Conservation (phyloP, 2,797 vertebrate species). For the Mallotus villosus region DNA sequence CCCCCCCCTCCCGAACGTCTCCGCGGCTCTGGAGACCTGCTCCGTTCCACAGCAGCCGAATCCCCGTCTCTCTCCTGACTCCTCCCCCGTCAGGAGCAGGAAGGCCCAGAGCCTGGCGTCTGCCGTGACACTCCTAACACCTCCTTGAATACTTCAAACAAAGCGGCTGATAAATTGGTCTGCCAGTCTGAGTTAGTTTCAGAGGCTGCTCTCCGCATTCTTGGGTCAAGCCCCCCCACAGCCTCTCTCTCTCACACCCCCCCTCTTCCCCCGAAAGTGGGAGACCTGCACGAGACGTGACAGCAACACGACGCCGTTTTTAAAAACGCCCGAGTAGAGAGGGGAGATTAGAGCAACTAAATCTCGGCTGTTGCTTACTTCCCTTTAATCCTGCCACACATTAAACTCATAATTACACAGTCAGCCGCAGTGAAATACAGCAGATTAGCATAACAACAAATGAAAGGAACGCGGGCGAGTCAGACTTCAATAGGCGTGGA, state of each 20-base stretch:
- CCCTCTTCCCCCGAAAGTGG: not conserved
- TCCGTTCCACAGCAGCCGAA: not conserved
- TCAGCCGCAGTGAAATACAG: slow-evolving; percentile 56
- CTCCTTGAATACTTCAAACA: slow-evolving; percentile 47
- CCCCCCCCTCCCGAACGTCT: not conserved
- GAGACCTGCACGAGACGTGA: slow-evolving; percentile 19
- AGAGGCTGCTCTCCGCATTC: slow-evolving; percentile 20
- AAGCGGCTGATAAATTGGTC: slow-evolving; percentile 46
- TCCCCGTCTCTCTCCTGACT: no score
- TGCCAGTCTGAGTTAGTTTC: slow-evolving; percentile 32
- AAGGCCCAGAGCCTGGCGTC: not conserved
- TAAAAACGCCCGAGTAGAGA: not conserved
- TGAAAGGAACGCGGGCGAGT: slow-evolving; percentile 42
- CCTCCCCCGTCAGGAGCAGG: no score
- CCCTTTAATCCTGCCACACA: slow-evolving; percentile 68
- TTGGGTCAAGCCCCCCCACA: not conserved
- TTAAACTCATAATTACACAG: slow-evolving; percentile 68
- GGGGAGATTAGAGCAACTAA: slow-evolving; percentile 43
- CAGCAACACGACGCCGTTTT: slow-evolving; percentile 12
- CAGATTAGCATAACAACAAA: slow-evolving; percentile 65
- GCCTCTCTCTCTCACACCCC: not conserved
- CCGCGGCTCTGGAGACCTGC: not conserved
- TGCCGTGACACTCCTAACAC: not conserved
- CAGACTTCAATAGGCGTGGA: slow-evolving; percentile 32
- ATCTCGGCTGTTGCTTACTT: slow-evolving; percentile 41